phyloP scores from a whole-genome alignment of 2,888 invertebrate genomes.

The Cremastinae sp. region DNA sequence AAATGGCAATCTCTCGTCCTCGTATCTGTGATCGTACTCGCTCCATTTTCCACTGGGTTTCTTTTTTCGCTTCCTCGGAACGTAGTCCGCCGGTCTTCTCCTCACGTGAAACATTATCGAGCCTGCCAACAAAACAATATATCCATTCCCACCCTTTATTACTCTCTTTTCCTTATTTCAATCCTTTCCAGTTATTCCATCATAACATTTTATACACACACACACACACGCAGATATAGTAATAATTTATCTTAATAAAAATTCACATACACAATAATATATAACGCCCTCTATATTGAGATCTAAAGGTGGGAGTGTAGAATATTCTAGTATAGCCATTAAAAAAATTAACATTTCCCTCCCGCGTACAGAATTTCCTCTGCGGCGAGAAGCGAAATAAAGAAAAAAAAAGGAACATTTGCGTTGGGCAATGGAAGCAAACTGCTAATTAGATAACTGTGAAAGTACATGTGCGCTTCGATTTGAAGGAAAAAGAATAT shows the following conservation, averaged over 20 bases:
- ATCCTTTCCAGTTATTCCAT: no score
- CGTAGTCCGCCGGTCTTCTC: slow-evolving; percentile 94
- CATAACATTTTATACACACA: no score
- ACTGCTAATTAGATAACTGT: slow-evolving; percentile 53
- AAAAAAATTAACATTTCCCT: neutral
- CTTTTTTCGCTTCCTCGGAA: slow-evolving; percentile 94
- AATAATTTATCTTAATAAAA: no score
- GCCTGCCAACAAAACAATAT: slow-evolving; percentile 82
- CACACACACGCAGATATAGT: no score
- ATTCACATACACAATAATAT: no score
- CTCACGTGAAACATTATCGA: slow-evolving; percentile 99
- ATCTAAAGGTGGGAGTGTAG: no score
- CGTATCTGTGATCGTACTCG: slow-evolving; percentile 81
- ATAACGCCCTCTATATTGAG: no score
- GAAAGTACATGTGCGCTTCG: slow-evolving; percentile 9
- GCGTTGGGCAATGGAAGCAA: slow-evolving; percentile 18
- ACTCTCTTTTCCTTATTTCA: no score
- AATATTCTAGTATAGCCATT: no score
- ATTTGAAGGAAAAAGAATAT: slow-evolving; percentile 17
- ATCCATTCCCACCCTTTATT: neutral
- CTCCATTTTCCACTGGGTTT: slow-evolving; percentile 84
- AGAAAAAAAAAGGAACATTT: slow-evolving; percentile 16
- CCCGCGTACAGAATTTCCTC: neutral
- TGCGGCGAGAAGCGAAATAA: neutral
- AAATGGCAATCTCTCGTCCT: slow-evolving; percentile 84